Conservation (phyloP, 2,888 invertebrate genomes). For the Apocheima hispidaria region DNA sequence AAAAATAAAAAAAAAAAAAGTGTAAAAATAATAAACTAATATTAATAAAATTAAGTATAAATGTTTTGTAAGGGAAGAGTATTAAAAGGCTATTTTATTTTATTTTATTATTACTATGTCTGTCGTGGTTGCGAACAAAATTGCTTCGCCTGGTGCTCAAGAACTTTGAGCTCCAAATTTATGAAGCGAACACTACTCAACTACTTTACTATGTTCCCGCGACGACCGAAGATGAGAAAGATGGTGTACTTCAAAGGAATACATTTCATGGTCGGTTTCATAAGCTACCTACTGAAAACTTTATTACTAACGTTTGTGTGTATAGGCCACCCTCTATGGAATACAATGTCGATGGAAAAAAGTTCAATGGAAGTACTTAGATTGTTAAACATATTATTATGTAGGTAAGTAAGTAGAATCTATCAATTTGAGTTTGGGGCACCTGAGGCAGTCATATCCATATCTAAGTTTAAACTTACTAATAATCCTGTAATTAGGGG, state of each 20-base stretch:
- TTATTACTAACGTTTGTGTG: conserved; percentile 39
- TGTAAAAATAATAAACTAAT: too few species aligned
- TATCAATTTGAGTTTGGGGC: too few species aligned
- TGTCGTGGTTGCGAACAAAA: background rate
- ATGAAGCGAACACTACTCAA: conserved; percentile 52
- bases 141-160: conserved; percentile 11
- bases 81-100: background rate
- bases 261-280: conserved; percentile 53
- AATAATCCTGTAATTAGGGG: too few species aligned
- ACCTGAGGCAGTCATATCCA: too few species aligned
- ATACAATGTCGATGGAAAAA: background rate
- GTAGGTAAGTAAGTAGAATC: too few species aligned
- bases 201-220: conserved; percentile 35
- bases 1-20: too few species aligned
- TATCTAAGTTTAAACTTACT: too few species aligned
- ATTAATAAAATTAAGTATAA: too few species aligned
- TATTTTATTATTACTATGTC: background rate
- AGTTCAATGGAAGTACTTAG: too few species aligned
- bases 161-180: conserved; percentile 55
- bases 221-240: conserved; percentile 34
- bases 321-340: conserved; percentile 14
- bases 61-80: background rate
- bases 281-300: conserved; percentile 45
- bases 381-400: too few species aligned
- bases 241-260: conserved; percentile 54